phyloP scores from a whole-genome alignment of 1,140 invertebrate species.

The Drosophila fuyamai region DNA sequence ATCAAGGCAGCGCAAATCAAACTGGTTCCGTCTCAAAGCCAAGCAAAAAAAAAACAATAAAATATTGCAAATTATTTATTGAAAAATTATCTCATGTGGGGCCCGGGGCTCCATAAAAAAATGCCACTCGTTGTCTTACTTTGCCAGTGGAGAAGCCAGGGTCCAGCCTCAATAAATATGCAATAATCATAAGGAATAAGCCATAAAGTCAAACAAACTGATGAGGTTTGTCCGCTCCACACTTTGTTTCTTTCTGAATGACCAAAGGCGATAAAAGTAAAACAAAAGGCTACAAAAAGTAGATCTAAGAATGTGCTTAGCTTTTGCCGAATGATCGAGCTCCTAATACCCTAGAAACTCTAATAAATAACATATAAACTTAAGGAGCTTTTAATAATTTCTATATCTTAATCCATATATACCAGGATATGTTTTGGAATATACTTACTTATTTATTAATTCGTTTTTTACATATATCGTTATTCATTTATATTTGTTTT shows the following conservation, averaged over 20 bases:
- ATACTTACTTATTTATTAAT: too few relatives aligned
- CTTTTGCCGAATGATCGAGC: background rate
- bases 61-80: constrained; percentile 66
- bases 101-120: constrained; percentile 40
- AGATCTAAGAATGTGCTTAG: background rate
- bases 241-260: background rate
- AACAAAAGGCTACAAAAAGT: constrained; percentile 15
- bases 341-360: background rate
- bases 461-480: too few relatives aligned
- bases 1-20: constrained; percentile 49
- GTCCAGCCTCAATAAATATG: constrained; percentile 58
- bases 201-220: constrained; percentile 52
- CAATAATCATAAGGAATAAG: constrained; percentile 63
- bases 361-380: background rate
- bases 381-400: too few relatives aligned
- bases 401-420: too few relatives aligned
- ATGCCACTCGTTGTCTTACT: constrained; percentile 25
- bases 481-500: too few relatives aligned
- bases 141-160: constrained; percentile 21
- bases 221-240: constrained; percentile 3
- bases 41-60: constrained; percentile 27
- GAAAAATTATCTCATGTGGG: constrained; percentile 64
- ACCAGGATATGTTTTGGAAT: too few relatives aligned
- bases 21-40: constrained; percentile 51
- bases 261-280: constrained; percentile 25